Conservation (phyloP, 1,140 invertebrate genomes). For the Steinernema feltiae region DNA sequence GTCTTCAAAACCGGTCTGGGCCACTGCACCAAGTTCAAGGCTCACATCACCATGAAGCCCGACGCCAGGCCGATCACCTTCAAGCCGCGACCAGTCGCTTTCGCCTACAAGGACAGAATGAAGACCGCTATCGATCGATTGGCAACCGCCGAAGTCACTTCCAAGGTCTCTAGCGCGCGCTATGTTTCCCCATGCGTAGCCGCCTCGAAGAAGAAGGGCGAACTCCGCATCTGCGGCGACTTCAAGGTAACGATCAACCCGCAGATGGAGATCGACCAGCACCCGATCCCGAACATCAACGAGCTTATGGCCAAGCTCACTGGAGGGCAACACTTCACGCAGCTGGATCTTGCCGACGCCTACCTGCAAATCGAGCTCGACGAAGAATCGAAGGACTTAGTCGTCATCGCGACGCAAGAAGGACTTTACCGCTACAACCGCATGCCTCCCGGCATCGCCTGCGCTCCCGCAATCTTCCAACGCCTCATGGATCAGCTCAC, state of each 20-base stretch:
- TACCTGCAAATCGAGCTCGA: conserved; percentile 42
- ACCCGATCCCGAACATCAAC: conserved; percentile 43
- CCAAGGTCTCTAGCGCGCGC: conserved; percentile 47
- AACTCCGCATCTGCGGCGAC: background rate
- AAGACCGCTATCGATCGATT: conserved; percentile 34
- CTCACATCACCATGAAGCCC: conserved; percentile 13
- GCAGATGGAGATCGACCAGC: conserved; percentile 6
- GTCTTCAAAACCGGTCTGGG: conserved; percentile 19
- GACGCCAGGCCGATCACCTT: conserved; percentile 16
- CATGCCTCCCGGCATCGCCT: conserved; percentile 61
- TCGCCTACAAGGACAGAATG: background rate
- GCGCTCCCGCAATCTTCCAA: conserved; percentile 62
- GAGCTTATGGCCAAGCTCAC: conserved; percentile 45
- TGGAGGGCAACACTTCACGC: conserved; percentile 44
- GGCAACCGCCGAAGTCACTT: conserved; percentile 47
- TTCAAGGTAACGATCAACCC: background rate
- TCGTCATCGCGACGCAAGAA: conserved; percentile 35
- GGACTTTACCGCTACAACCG: conserved; percentile 43
- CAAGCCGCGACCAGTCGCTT: conserved; percentile 19
- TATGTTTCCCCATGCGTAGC: background rate
- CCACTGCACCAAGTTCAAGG: conserved; percentile 21
- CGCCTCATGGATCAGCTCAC: conserved; percentile 60
- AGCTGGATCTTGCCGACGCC: conserved; percentile 48
- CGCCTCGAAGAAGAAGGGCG: background rate
- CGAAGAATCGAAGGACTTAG: conserved; percentile 38